Conservation (phyloP, 1,140 invertebrate genomes). For the Medauroidea extradentata region DNA sequence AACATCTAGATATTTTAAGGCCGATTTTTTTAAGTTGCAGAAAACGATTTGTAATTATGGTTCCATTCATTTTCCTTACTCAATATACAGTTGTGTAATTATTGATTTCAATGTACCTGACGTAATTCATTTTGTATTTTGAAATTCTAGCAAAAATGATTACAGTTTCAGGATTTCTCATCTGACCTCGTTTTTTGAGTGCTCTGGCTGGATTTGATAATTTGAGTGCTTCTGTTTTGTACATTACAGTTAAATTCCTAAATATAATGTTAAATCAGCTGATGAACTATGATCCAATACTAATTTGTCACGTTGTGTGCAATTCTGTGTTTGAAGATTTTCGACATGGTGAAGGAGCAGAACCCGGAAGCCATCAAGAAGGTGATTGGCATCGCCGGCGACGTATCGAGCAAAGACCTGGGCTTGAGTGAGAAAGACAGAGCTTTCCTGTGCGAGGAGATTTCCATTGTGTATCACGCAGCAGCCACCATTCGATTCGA, state of each 20-base stretch:
- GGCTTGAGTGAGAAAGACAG: slow-evolving; percentile 70
- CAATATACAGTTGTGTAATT: no score
- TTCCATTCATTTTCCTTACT: no score
- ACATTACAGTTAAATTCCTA: not conserved
- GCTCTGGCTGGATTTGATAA: not conserved
- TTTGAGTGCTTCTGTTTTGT: not conserved
- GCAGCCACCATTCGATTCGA: slow-evolving; percentile 86
- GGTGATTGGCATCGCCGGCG: slow-evolving; percentile 69
- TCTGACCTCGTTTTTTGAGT: not conserved
- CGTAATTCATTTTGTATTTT: no score
- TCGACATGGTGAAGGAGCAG: slow-evolving; percentile 62
- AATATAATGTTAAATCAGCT: not conserved
- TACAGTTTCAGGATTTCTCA: not conserved
- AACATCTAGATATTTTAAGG: no score
- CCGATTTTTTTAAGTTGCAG: no score
- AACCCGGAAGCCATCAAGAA: slow-evolving; percentile 57
- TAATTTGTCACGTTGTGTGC: not conserved
- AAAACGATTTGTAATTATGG: no score
- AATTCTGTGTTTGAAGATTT: slow-evolving; percentile 55
- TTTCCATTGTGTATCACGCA: slow-evolving; percentile 82
- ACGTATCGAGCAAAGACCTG: slow-evolving; percentile 66
- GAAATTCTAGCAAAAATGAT: no score
- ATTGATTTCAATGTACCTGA: no score
- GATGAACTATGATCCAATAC: not conserved
- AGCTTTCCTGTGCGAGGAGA: slow-evolving; percentile 59